Percentiles rank a stretch among this genome's conserved stretches.
Conservation (phyloP, 2,797 vertebrate species). For the Hoplostethus atlanticus region DNA sequence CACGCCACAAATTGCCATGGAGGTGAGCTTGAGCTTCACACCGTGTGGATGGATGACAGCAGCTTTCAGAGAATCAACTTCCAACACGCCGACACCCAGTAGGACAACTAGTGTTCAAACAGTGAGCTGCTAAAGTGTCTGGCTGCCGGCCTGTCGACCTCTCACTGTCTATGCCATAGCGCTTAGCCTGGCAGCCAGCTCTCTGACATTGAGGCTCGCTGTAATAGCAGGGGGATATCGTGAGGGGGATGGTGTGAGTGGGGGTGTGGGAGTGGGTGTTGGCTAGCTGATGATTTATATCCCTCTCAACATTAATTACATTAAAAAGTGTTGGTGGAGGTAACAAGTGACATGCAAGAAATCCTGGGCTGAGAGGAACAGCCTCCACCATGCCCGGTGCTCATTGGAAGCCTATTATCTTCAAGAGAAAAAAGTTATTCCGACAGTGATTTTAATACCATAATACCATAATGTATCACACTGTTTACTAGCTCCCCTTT, state of each 20-base stretch:
- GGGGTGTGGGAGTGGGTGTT: not conserved
- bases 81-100: constrained; percentile 10
- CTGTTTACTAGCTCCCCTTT: constrained; percentile 18
- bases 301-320: constrained; percentile 67
- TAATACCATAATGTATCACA: not conserved
- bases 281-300: constrained; percentile 31
- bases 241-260: constrained; percentile 19
- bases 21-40: constrained; percentile 19
- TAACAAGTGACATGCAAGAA: constrained; percentile 49
- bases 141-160: constrained; percentile 32
- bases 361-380: constrained; percentile 38
- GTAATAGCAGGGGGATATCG: constrained; percentile 13
- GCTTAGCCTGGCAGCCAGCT: constrained; percentile 38
- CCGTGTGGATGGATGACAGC: constrained; percentile 35
- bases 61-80: constrained; percentile 41
- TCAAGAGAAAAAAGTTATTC: not conserved
- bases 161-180: not conserved
- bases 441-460: constrained; percentile 3
- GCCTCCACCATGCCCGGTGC: not conserved
- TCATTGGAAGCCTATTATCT: constrained; percentile 17
- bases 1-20: not conserved
- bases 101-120: constrained; percentile 25
- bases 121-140: constrained; percentile 25
- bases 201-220: constrained; percentile 47
- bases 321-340: constrained; percentile 50